Evolutionary conservation across 1,140 invertebrate genomes (phyloP).

Genomic region (Heliconius eleuchia): DNA sequence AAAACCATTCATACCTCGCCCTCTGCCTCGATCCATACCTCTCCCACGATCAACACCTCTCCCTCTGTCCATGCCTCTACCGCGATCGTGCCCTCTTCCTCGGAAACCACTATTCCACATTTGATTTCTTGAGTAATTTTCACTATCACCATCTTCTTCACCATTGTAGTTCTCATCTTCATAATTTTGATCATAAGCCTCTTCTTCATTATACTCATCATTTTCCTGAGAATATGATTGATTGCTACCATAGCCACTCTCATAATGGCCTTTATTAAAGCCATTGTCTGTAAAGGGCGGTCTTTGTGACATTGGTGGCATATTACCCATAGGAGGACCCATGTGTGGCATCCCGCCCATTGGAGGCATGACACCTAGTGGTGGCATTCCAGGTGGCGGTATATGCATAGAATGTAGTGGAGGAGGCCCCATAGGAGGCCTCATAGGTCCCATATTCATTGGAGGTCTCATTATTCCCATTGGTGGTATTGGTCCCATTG

Average conservation of each 20-base stretch:
- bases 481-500: slow-evolving; percentile 59
- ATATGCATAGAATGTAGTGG: slow-evolving; percentile 58
- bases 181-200: slow-evolving; percentile 66
- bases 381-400: slow-evolving; percentile 55
- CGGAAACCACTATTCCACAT: slow-evolving; percentile 62
- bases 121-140: slow-evolving; percentile 57
- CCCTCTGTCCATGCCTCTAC: slow-evolving; percentile 50
- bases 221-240: slow-evolving; percentile 64
- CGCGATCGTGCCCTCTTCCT: slow-evolving; percentile 49
- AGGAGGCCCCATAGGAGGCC: slow-evolving; percentile 57
- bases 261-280: slow-evolving; percentile 65
- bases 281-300: slow-evolving; percentile 66
- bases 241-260: slow-evolving; percentile 56
- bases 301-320: slow-evolving; percentile 49
- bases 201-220: slow-evolving; percentile 68
- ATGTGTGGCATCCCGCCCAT: slow-evolving; percentile 55
- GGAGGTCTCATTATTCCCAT: slow-evolving; percentile 61
- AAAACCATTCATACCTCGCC: slow-evolving; percentile 34
- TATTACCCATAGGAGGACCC: slow-evolving; percentile 50
- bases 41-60: slow-evolving; percentile 50
- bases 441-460: slow-evolving; percentile 59
- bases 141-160: slow-evolving; percentile 58
- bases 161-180: slow-evolving; percentile 64
- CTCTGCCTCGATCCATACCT: slow-evolving; percentile 48
- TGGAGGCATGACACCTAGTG: slow-evolving; percentile 53